phyloP scores from a whole-genome alignment of 2,797 vertebrate species.

The Eutrigla gurnardus region DNA sequence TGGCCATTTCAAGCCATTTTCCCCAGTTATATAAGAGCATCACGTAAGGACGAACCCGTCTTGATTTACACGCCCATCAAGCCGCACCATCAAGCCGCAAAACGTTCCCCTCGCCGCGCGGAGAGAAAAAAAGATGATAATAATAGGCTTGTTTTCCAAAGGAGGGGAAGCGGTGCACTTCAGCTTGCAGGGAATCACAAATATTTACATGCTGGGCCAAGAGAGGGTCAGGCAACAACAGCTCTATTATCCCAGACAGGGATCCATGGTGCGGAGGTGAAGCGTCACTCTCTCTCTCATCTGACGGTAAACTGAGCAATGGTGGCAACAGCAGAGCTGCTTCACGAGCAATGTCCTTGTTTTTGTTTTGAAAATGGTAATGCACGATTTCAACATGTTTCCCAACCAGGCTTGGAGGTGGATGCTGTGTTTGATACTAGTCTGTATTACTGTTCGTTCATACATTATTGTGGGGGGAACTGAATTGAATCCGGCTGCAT shows the following conservation, averaged over 20 bases:
- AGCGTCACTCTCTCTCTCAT: constrained; percentile 18
- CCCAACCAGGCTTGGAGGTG: background rate
- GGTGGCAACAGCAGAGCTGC: constrained; percentile 3
- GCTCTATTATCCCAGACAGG: constrained; percentile 62
- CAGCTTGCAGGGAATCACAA: constrained; percentile 71
- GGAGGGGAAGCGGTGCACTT: constrained; percentile 70
- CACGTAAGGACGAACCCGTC: constrained; percentile 48
- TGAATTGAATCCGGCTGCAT: background rate
- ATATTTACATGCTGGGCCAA: constrained; percentile 77
- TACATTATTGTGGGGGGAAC: background rate
- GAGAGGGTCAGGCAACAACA: constrained; percentile 55
- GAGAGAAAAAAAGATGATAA: constrained; percentile 45
- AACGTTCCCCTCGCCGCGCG: constrained; percentile 30
- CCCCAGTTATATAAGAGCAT: constrained; percentile 49
- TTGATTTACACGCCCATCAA: constrained; percentile 52
- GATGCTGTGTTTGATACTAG: background rate
- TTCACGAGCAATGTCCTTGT: background rate
- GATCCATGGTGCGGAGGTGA: constrained; percentile 42
- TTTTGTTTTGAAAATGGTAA: background rate
- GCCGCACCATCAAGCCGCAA: constrained; percentile 46
- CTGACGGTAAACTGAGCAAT: constrained; percentile 16
- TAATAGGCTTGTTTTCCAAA: constrained; percentile 80
- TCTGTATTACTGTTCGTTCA: background rate
- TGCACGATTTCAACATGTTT: background rate
- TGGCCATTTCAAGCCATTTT: constrained; percentile 48